Evolutionary conservation across 2,113 vertebrate genomes (phyloP).

Genomic region (Acanthochromis polyacanthus): DNA sequence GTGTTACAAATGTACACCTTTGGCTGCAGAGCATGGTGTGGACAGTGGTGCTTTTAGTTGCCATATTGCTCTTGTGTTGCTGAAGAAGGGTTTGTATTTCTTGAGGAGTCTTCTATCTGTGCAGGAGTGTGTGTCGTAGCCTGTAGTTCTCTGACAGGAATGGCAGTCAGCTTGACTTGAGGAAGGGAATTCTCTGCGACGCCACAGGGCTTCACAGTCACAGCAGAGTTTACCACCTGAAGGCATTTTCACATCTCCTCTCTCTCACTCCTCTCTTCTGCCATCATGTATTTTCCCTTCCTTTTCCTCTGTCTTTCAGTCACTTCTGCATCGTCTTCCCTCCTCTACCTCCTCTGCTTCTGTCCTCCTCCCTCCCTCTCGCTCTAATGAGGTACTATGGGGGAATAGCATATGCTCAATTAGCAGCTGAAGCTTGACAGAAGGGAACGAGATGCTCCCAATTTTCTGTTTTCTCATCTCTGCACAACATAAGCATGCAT

Average conservation of each 20-base stretch:
- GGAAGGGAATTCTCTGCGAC: conserved; percentile 4
- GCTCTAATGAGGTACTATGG: conserved; percentile 60
- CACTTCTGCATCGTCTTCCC: background rate
- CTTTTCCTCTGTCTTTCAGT: conserved; percentile 7
- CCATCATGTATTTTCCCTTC: conserved; percentile 12
- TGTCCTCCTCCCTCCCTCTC: background rate
- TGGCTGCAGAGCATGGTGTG: background rate
- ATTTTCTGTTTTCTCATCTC: conserved; percentile 58
- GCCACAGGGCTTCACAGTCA: conserved; percentile 13
- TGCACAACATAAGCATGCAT: conserved; percentile 15
- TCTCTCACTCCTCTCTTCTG: conserved; percentile 1
- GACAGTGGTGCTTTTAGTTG: background rate
- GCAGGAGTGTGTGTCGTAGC: conserved; percentile 4
- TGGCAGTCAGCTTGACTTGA: conserved; percentile 21
- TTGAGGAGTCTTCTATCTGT: background rate
- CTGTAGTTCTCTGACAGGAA: background rate
- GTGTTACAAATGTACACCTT: background rate
- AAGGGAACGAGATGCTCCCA: conserved; percentile 45
- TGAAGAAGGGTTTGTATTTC: background rate
- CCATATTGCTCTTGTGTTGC: background rate
- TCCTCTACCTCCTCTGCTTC: background rate
- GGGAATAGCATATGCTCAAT: conserved; percentile 63
- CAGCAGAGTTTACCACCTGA: conserved; percentile 41
- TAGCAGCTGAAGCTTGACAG: conserved; percentile 56
- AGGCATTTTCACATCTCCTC: conserved; percentile 26